These are phyloP conservation scores for Pan troglodytes DNA, from an alignment of 2,113 vertebrate genomes.

Conservation along the genomic window DNA sequence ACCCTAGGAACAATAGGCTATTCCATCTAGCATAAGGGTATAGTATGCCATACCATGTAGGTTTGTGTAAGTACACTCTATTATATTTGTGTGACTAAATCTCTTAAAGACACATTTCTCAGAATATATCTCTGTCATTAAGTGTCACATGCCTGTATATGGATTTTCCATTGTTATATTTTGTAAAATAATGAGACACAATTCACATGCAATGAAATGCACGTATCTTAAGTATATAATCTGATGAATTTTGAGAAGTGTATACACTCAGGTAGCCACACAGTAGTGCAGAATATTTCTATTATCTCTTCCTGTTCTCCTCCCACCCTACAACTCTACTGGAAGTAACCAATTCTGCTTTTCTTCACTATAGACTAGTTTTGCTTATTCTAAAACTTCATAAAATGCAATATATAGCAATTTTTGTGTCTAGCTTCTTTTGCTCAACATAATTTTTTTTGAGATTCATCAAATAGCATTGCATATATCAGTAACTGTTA, in stretches of 20 bases:
- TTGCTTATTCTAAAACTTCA: not conserved
- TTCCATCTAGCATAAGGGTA: not conserved
- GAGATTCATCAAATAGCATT: not conserved
- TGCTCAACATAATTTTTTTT: not conserved
- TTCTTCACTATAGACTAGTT: not conserved
- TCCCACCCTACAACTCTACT: not conserved
- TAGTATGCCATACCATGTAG: not conserved
- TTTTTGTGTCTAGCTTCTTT: not conserved
- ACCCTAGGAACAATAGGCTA: not conserved
- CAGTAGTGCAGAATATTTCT: not conserved
- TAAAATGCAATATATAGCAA: not conserved
- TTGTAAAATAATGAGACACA: not conserved
- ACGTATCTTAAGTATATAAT: not conserved
- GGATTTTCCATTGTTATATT: not conserved
- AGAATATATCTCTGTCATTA: not conserved
- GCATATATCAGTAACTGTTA: not conserved
- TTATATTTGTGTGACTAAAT: not conserved
- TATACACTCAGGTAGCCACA: not conserved
- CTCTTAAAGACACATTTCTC: not conserved
- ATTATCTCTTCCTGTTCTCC: not conserved
- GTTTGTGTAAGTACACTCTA: not conserved
- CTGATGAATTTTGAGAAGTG: not conserved
- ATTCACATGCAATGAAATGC: not conserved
- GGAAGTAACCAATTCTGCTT: not conserved
- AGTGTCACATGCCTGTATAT: not conserved